Evolutionary conservation across 2,113 vertebrate species (phyloP).

Genomic region (Xenotilapia caudafasciata): DNA sequence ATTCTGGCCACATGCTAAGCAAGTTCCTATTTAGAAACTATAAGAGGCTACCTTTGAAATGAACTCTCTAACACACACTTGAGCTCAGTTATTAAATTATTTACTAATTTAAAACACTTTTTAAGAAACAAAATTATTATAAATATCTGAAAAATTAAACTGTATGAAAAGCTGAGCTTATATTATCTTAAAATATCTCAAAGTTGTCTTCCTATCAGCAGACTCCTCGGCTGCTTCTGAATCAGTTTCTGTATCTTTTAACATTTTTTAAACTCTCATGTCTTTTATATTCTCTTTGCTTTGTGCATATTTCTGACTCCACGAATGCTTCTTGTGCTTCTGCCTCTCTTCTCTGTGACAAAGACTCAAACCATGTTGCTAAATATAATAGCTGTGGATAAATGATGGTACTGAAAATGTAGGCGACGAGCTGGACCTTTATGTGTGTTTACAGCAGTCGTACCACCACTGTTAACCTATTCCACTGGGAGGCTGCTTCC

Average conservation of each 20-base stretch:
- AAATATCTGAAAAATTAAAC: neutral
- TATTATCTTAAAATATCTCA: neutral
- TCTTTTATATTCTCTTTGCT: neutral
- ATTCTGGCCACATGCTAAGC: neutral
- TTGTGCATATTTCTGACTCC: neutral
- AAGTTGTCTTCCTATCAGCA: neutral
- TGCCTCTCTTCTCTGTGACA: neutral
- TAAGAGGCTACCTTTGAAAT: neutral
- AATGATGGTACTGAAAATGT: neutral
- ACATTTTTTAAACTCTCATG: neutral
- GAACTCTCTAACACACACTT: neutral
- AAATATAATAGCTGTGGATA: neutral
- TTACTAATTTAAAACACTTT: neutral
- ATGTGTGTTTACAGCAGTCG: neutral
- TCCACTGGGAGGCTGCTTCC: neutral
- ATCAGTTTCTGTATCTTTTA: neutral
- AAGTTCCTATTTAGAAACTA: neutral
- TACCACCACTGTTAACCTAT: neutral
- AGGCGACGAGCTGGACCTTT: neutral
- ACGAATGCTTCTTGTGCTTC: neutral
- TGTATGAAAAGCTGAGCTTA: neutral
- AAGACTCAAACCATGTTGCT: neutral
- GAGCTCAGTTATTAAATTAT: neutral
- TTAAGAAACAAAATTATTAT: neutral
- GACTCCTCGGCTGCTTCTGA: neutral